Percentiles rank a stretch among this genome's conserved stretches.
Evolutionary conservation across 2,797 vertebrate species (phyloP).

Genomic region (Channa striata): DNA sequence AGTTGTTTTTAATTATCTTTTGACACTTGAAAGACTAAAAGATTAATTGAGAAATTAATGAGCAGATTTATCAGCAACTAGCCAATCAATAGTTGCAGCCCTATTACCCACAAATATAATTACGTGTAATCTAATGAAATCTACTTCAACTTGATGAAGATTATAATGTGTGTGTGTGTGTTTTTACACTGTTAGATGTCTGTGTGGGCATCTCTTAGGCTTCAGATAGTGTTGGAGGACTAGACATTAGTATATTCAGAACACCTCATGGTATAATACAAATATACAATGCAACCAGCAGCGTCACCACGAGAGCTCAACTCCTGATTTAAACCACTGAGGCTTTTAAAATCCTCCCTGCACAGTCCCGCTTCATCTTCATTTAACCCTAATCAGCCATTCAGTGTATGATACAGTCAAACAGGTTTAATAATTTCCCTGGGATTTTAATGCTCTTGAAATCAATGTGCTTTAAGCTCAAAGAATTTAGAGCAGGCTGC

Average conservation of each 20-base stretch:
- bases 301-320: not conserved
- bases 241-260: not conserved
- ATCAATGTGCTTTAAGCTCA: not conserved
- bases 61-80: not conserved
- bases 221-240: not conserved
- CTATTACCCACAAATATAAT: not conserved
- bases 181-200: not conserved
- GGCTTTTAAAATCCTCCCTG: not conserved
- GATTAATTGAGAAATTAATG: not conserved
- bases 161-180: not conserved
- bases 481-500: slow-evolving; percentile 11
- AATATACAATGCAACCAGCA: not conserved
- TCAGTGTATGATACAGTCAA: not conserved
- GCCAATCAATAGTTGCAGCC: not conserved
- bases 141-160: not conserved
- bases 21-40: not conserved
- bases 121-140: not conserved
- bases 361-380: not conserved
- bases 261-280: not conserved
- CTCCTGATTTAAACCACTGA: not conserved
- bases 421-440: slow-evolving; percentile 3
- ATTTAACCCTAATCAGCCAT: not conserved
- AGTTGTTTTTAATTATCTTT: not conserved
- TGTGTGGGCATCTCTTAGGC: not conserved
- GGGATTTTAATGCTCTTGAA: slow-evolving; percentile 12